Evolutionary conservation across 1,140 invertebrate genomes (phyloP).

Genomic region (Telenomus remus): DNA sequence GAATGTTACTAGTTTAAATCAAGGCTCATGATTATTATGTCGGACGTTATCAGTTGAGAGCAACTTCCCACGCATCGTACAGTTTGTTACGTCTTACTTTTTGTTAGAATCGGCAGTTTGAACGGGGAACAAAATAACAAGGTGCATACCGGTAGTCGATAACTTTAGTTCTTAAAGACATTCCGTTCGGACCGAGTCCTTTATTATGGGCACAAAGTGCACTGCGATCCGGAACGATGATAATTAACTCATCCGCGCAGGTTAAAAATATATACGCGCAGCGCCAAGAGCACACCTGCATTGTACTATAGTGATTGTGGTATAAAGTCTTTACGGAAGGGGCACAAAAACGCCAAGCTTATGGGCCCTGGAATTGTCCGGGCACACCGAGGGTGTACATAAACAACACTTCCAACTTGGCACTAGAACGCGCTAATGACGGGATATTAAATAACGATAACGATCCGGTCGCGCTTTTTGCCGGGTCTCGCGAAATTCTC

Average conservation of each 20-base stretch:
- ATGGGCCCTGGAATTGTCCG: constrained; percentile 53
- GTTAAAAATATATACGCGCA: constrained; percentile 43
- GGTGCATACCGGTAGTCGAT: constrained; percentile 63
- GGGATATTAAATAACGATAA: constrained; percentile 76
- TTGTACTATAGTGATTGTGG: constrained; percentile 50
- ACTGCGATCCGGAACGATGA: constrained; percentile 59
- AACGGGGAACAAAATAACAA: constrained; percentile 52
- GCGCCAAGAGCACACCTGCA: constrained; percentile 39
- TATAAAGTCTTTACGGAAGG: constrained; percentile 45
- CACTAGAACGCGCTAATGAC: constrained; percentile 73
- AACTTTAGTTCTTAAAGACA: constrained; percentile 62
- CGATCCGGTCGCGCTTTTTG: constrained; percentile 68
- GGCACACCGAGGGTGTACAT: constrained; percentile 65
- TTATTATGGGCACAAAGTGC: constrained; percentile 55
- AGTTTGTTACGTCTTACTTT: constrained; percentile 48
- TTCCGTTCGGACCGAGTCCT: constrained; percentile 47
- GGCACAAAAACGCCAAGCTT: constrained; percentile 52
- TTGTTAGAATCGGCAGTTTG: constrained; percentile 36
- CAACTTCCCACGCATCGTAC: constrained; percentile 39
- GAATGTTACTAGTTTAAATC: too few relatives aligned
- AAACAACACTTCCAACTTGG: constrained; percentile 70
- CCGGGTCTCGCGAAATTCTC: constrained; percentile 38
- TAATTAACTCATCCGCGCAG: constrained; percentile 70
- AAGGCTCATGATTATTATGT: too few relatives aligned
- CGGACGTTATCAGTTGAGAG: constrained; percentile 34